Conservation (phyloP, 2,797 vertebrate species). For the Rhinoraja longicauda region DNA sequence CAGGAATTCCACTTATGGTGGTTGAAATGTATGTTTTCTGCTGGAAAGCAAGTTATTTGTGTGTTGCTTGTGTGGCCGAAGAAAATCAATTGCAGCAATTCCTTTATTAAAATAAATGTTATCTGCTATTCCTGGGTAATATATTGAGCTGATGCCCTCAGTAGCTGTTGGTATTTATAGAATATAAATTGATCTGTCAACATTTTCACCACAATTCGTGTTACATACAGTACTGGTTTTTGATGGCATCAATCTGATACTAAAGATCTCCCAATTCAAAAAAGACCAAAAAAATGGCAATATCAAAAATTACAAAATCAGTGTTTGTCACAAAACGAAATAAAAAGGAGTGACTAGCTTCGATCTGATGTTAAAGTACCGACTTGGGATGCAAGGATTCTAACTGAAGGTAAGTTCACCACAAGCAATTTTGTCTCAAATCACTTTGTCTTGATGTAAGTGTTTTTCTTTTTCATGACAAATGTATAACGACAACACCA, state of each 20-base stretch:
- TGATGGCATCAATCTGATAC: background rate
- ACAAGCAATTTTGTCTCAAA: constrained; percentile 21
- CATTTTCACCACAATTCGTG: constrained; percentile 10
- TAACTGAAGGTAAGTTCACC: constrained; percentile 19
- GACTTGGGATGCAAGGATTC: background rate
- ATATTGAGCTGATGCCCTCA: background rate
- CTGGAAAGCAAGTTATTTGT: background rate
- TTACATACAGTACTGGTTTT: background rate
- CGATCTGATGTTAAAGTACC: background rate
- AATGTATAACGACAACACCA: constrained; percentile 33
- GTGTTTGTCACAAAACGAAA: background rate
- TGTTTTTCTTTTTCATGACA: constrained; percentile 37
- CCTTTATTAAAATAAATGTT: constrained; percentile 21
- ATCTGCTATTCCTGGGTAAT: background rate
- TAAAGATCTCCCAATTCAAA: background rate
- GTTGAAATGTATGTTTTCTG: background rate
- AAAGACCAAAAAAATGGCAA: background rate
- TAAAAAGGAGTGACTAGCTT: background rate
- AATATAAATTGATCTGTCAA: constrained; percentile 6
- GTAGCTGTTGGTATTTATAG: background rate
- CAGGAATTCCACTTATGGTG: background rate
- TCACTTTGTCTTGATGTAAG: constrained; percentile 27
- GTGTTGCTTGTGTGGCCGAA: background rate
- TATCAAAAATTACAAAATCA: background rate
- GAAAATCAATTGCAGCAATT: background rate